Evolutionary conservation across 2,888 invertebrate species (phyloP), one percentile per base, ranked within the genome.

Genomic region (Andrena fulva): DNA sequence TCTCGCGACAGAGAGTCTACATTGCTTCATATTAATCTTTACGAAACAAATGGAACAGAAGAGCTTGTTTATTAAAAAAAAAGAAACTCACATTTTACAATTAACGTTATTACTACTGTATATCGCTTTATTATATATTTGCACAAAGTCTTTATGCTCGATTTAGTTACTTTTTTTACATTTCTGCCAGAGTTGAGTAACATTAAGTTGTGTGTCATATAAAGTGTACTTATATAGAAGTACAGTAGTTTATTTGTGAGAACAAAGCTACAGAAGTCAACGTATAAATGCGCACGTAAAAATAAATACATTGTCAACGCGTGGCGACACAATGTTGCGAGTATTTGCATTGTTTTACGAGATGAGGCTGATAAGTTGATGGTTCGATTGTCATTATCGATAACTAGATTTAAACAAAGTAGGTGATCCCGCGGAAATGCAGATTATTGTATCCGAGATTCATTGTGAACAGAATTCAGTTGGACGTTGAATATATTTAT

Each of bases 261-360:
- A 82, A 77, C 72, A 78, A 72, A 33, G 71, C 68, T 82, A 67
- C 62, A 82, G 72, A 72, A 68, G 2, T 72, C 69, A 71, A 52
- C 24, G 31, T 71, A 77, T 77, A 82, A 82, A 82, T 82, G 67
- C 70, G 67, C 62, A 12, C 42, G 31, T 56, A 62, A 71, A 75
- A 75, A 59, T 80, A 70, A 27, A 60, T 70, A 52, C 73, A 74
- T 60, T 80, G 35, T 72, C 63, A 68, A 64, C 7, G 48, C 10
- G 48, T 62, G 29, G 62, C 48, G 20, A 52, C 52, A 73, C 52
- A 69, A 59, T 64, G 59, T 70, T 66, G 42, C 59, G 27, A 63
- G 10, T 66, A 33, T 48, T 48, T 54, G 0, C 35, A 54, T 67
- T 63, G 72, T 72, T 56, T 68, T 68, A 72, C 62, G 12, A 74